Evolutionary conservation across 2,888 invertebrate species (phyloP).

Genomic region (Dolomedes plantarius): DNA sequence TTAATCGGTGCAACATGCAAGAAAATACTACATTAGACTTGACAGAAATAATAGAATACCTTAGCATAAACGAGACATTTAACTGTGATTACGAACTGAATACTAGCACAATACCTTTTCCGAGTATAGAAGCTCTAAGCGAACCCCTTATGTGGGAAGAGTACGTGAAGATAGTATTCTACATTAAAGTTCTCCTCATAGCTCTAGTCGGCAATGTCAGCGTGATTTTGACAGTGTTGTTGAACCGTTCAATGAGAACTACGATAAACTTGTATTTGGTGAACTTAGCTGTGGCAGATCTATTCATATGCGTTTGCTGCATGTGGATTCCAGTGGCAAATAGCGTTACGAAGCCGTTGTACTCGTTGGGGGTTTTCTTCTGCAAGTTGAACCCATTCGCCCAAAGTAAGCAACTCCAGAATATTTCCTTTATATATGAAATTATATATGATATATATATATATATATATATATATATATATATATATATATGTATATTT

Average conservation of each 20-base stretch:
- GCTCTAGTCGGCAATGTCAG: slow-evolving; percentile 75
- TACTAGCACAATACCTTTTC: slow-evolving; percentile 67
- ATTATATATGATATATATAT: too few relatives aligned
- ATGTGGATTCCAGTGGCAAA: slow-evolving; percentile 76
- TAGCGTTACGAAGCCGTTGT: slow-evolving; percentile 74
- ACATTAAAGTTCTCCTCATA: slow-evolving; percentile 74
- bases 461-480: neutral
- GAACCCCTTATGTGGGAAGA: slow-evolving; percentile 63
- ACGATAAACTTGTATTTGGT: slow-evolving; percentile 75
- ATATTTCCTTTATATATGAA: too few relatives aligned
- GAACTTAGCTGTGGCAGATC: slow-evolving; percentile 75
- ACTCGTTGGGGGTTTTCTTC: slow-evolving; percentile 75
- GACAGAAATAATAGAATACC: slow-evolving; percentile 32
- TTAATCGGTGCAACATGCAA: too few relatives aligned
- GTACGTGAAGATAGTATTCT: slow-evolving; percentile 74
- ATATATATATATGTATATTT: slow-evolving; percentile 1
- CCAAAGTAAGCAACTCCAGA: slow-evolving; percentile 74
- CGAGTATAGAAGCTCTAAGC: slow-evolving; percentile 28
- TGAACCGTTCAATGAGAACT: slow-evolving; percentile 74
- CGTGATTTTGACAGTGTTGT: slow-evolving; percentile 74
- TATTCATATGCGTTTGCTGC: slow-evolving; percentile 75
- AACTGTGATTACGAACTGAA: slow-evolving; percentile 51
- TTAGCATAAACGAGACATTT: slow-evolving; percentile 11
- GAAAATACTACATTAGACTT: neutral
- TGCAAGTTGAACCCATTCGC: slow-evolving; percentile 75